Conservation (phyloP, 2,888 invertebrate species). For the Pandemis cinnamomeana region DNA sequence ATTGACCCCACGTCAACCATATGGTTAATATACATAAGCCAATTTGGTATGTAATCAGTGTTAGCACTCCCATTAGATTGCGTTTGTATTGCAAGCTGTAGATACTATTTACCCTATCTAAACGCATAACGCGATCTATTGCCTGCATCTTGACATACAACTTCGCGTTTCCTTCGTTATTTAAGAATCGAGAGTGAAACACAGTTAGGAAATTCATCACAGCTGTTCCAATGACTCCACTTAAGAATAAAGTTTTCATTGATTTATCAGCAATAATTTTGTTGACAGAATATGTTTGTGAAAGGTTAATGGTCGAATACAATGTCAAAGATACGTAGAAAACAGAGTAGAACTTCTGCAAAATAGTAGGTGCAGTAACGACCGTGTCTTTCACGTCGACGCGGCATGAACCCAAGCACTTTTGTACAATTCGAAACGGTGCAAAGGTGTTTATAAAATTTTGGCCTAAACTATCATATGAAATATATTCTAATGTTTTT, state of each 20-base stretch:
- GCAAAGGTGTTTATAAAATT: constrained; percentile 9
- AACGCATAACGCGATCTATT: constrained; percentile 20
- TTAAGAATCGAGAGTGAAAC: constrained; percentile 13
- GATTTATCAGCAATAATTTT: not conserved
- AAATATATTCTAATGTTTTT: not conserved
- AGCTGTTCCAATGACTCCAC: constrained; percentile 1
- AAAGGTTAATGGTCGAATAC: not conserved
- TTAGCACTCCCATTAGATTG: not conserved
- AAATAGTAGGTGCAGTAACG: constrained; percentile 9
- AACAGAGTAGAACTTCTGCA: constrained; percentile 17
- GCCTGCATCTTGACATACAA: constrained; percentile 22
- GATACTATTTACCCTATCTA: not conserved
- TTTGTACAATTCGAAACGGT: constrained; percentile 16
- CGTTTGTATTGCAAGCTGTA: not conserved
- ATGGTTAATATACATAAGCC: not conserved
- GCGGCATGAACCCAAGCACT: constrained; percentile 16
- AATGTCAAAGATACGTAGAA: not conserved
- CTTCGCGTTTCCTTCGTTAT: constrained; percentile 7
- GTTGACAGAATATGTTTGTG: not conserved
- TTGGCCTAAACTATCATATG: constrained; percentile 2
- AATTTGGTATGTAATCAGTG: not conserved
- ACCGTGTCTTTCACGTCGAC: not conserved
- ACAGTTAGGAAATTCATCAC: not conserved
- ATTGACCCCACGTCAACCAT: not conserved
- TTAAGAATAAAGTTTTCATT: not conserved